Evolutionary conservation across 2,797 vertebrate genomes (phyloP).

Genomic region (Decapterus maruadsi): DNA sequence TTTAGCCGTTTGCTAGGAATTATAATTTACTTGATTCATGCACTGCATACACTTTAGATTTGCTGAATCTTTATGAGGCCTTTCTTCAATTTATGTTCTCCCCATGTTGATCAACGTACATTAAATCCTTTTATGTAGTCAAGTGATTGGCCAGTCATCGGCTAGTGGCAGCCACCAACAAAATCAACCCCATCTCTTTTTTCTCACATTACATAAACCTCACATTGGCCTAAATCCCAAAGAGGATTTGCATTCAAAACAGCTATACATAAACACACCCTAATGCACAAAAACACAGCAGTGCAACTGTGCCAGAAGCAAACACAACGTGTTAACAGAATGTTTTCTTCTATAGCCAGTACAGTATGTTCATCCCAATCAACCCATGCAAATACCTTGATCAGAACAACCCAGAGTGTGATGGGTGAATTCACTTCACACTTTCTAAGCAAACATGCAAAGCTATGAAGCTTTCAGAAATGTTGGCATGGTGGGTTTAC

Average conservation of each 20-base stretch:
- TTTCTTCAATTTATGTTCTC: background rate
- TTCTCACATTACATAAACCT: conserved; percentile 11
- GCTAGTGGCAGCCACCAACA: conserved; percentile 4
- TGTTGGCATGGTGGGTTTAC: background rate
- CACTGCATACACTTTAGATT: background rate
- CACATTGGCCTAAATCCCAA: background rate
- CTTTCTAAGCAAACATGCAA: too few relatives aligned
- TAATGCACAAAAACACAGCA: conserved; percentile 10
- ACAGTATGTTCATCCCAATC: too few relatives aligned
- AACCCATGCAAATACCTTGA: background rate
- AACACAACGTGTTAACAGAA: conserved; percentile 32
- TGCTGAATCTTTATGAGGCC: background rate
- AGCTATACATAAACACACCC: background rate
- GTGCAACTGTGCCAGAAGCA: conserved; percentile 24
- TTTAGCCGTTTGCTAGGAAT: background rate
- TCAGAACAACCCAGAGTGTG: too few relatives aligned
- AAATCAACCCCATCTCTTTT: conserved; percentile 4
- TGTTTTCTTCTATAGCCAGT: background rate
- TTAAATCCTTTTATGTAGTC: background rate
- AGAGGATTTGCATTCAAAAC: conserved; percentile 34
- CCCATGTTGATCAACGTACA: background rate
- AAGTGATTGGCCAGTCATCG: background rate
- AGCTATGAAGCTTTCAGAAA: too few relatives aligned
- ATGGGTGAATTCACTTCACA: too few relatives aligned
- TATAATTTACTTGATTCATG: background rate